Evolutionary conservation across 1,140 invertebrate species (phyloP).

Genomic region (Drosophila nannoptera): DNA sequence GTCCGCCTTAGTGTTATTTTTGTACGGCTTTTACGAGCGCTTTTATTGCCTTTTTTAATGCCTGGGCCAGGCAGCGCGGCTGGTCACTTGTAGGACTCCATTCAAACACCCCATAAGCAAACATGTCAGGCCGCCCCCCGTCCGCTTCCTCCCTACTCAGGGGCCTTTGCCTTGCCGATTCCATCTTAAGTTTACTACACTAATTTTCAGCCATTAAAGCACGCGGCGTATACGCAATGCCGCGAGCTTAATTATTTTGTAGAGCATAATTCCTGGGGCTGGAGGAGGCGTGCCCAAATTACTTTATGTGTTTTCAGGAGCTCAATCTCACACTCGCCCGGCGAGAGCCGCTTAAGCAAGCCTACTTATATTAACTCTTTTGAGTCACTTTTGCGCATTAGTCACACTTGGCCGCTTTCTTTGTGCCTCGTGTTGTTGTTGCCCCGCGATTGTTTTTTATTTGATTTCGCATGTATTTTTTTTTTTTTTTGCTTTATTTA

Average conservation of each 20-base stretch:
- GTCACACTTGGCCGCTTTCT: slow-evolving; percentile 53
- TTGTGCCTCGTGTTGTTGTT: slow-evolving; percentile 21
- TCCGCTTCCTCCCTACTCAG: slow-evolving; percentile 15
- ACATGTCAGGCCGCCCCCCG: not conserved
- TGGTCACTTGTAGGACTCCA: slow-evolving; percentile 32
- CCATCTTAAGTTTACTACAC: slow-evolving; percentile 58
- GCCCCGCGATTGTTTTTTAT: slow-evolving; percentile 5
- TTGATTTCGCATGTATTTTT: not conserved
- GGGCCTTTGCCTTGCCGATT: slow-evolving; percentile 33
- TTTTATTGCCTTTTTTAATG: slow-evolving; percentile 73
- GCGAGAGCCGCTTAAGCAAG: not conserved
- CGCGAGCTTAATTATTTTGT: slow-evolving; percentile 39
- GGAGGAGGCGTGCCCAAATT: slow-evolving; percentile 15
- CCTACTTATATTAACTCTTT: slow-evolving; percentile 51
- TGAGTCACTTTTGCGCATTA: slow-evolving; percentile 50
- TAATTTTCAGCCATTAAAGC: slow-evolving; percentile 70
- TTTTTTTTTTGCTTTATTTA: slow-evolving; percentile 27
- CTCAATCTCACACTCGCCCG: not conserved
- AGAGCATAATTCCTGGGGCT: slow-evolving; percentile 20
- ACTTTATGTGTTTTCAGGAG: slow-evolving; percentile 4
- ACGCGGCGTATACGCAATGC: slow-evolving; percentile 33
- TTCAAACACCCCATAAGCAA: not conserved
- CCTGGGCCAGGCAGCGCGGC: slow-evolving; percentile 36
- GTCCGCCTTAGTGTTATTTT: slow-evolving; percentile 55
- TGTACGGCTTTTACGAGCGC: slow-evolving; percentile 62